These are phyloP conservation scores for Argopecten irradians DNA, from an alignment of 1,140 invertebrate species.

Conservation along the genomic window DNA sequence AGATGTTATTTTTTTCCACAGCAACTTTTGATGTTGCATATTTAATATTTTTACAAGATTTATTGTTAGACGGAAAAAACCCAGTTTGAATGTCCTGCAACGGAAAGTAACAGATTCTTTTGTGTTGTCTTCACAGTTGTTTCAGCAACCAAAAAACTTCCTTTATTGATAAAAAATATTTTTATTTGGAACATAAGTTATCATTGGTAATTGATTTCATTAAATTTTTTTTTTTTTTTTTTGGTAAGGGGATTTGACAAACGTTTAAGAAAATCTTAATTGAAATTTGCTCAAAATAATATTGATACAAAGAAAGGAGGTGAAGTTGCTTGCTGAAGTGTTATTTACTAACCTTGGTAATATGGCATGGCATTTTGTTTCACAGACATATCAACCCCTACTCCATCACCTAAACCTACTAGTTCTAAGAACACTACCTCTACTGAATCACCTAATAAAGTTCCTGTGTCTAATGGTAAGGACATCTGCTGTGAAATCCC, in stretches of 20 bases:
- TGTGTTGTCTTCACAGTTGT: neutral
- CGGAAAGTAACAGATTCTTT: neutral
- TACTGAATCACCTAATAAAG: slow-evolving; percentile 22
- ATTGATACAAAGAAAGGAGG: neutral
- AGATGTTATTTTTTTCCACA: neutral
- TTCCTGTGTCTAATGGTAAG: slow-evolving; percentile 2
- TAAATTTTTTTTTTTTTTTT: too few species aligned
- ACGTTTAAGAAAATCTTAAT: neutral
- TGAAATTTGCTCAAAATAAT: neutral
- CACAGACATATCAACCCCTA: slow-evolving; percentile 20
- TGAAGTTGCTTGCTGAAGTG: neutral
- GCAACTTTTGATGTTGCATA: too few species aligned
- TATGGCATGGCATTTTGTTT: neutral
- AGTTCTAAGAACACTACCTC: neutral
- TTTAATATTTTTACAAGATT: too few species aligned
- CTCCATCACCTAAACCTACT: neutral
- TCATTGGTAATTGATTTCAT: too few species aligned
- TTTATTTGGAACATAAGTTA: too few species aligned
- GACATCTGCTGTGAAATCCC: neutral
- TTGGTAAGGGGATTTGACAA: too few species aligned
- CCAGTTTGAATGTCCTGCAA: neutral
- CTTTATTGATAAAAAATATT: neutral
- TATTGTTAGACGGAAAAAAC: too few species aligned
- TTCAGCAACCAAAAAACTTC: neutral
- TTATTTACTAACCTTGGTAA: neutral